phyloP scores from a whole-genome alignment of 1,140 invertebrate species.

The Caerostris darwini region DNA sequence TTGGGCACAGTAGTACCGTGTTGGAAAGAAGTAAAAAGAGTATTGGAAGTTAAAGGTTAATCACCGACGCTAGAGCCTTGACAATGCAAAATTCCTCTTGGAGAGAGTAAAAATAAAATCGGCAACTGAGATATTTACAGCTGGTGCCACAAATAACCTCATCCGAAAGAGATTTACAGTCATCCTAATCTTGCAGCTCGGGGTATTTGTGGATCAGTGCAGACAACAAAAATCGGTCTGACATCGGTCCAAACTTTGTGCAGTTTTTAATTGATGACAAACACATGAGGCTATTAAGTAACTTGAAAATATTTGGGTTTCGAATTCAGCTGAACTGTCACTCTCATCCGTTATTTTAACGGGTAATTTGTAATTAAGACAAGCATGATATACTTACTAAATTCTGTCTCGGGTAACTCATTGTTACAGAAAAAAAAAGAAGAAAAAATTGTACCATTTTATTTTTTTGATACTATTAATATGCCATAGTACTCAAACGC shows the following conservation, averaged over 20 bases:
- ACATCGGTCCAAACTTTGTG: slow-evolving; percentile 38
- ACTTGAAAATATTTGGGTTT: slow-evolving; percentile 44
- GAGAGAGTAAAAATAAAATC: slow-evolving; percentile 57
- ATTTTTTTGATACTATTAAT: too few relatives aligned
- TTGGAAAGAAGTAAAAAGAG: neutral
- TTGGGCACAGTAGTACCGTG: too few relatives aligned
- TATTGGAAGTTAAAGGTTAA: slow-evolving; percentile 62
- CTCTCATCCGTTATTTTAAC: slow-evolving; percentile 72
- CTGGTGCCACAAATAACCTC: slow-evolving; percentile 66
- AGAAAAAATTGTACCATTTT: neutral
- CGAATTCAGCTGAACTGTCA: slow-evolving; percentile 63
- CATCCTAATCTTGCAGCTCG: slow-evolving; percentile 26
- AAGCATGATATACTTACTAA: neutral
- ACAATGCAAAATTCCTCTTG: slow-evolving; percentile 44
- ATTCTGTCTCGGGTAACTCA: neutral
- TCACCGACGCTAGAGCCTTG: slow-evolving; percentile 52
- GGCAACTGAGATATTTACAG: slow-evolving; percentile 68
- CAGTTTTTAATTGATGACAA: slow-evolving; percentile 70
- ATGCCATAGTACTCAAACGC: too few relatives aligned
- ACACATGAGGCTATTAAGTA: slow-evolving; percentile 58
- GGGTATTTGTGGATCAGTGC: slow-evolving; percentile 21
- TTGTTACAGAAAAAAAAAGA: neutral
- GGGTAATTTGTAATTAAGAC: slow-evolving; percentile 60
- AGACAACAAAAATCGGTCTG: neutral
- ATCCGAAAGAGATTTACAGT: slow-evolving; percentile 64